Base-by-base conservation (phyloP, 2,888 invertebrate species). In the Andrena minutula region DNA sequence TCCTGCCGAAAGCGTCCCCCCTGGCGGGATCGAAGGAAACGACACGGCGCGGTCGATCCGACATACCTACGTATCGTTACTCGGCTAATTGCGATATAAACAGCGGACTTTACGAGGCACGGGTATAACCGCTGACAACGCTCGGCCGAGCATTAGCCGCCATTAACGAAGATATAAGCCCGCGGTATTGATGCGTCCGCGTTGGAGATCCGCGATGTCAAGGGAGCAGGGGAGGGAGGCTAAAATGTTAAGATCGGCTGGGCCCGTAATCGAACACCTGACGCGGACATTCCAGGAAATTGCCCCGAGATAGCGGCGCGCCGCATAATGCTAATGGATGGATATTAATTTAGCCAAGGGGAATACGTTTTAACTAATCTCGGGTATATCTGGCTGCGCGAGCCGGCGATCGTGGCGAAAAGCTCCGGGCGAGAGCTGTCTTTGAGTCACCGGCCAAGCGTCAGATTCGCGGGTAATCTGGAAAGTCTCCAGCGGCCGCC, bases 61-160 rank as follows among this genome's bases (percentile, higher is more conserved):
- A 85, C 83, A 81, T 86, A 86, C 80, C 80, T 75, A 65, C 86
- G 88, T 89, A 90, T 91, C 90, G 88, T 89, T 85, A 89, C 89
- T 88, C 83, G 86, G 89, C 92, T 92, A 93, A 93, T 92, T 93
- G 92, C 91, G 91, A 89, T 91, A 92, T 92, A 92, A 92, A 92
- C 90, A 92, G 89, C 85, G 85, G 89, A 89, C 88, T 92, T 92
- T 92, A 93, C 90, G 91, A 91, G 90, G 88, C 90, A 87, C 86
- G 77, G 88, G 84, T 89, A 88, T 89, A 90, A 89, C 23, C 87
- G 86, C 89, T 89, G 90, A 91, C 92, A 91, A 92, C 90, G 88
- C 87, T 89, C 90, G 81, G 90, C 90, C 92, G 56, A 92, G 93
- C 92, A 92, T 92, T 90, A 91, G 88, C 92, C 90, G 89, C 89